These are phyloP conservation scores for Florisuga fusca DNA, from an alignment of 2,797 vertebrate genomes.

Conservation along the genomic window DNA sequence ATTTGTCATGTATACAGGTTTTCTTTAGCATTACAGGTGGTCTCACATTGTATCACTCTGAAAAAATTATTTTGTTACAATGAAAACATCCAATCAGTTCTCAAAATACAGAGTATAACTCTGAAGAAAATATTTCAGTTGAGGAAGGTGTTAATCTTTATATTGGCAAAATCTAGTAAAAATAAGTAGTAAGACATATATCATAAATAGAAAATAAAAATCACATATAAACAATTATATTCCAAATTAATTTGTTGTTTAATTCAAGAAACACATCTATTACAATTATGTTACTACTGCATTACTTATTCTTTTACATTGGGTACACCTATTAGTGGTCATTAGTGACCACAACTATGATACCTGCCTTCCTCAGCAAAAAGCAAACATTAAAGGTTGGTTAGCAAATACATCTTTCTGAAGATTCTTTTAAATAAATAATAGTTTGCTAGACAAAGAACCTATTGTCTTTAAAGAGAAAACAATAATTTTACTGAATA, in stretches of 20 bases:
- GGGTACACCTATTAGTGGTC: not conserved
- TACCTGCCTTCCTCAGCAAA: not conserved
- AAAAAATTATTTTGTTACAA: not conserved
- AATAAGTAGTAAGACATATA: not conserved
- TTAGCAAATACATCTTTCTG: not conserved
- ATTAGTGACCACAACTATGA: not conserved
- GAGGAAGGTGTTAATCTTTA: not conserved
- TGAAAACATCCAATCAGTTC: not conserved
- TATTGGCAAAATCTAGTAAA: not conserved
- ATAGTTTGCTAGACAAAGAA: not conserved
- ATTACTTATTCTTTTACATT: not conserved
- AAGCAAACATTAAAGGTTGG: no score
- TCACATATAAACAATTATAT: not conserved
- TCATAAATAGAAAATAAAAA: not conserved
- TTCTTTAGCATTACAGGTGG: not conserved
- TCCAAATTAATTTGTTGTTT: not conserved
- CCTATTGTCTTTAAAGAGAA: slow-evolving; percentile 4
- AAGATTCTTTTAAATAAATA: not conserved
- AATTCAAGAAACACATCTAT: not conserved
- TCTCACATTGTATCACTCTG: not conserved
- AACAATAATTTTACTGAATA: slow-evolving; percentile 19
- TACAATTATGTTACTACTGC: not conserved
- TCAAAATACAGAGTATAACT: not conserved
- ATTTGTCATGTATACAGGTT: not conserved
- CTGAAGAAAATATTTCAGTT: not conserved